Percentiles rank a stretch among this genome's conserved stretches.
phyloP scores from a whole-genome alignment of 2,888 invertebrate species.

The Ceraclea dissimilis region DNA sequence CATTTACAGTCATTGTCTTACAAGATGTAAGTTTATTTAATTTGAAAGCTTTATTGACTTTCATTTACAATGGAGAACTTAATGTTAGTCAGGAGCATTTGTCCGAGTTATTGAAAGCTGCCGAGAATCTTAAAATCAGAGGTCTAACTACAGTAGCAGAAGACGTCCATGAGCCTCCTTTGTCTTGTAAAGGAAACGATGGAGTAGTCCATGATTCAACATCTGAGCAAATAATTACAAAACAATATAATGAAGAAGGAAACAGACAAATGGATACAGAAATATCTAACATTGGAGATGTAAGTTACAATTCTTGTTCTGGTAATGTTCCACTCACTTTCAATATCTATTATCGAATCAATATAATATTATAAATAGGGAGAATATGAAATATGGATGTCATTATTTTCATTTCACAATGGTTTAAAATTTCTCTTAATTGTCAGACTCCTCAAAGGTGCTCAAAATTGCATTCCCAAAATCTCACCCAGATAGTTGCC shows the following conservation, averaged over 20 bases:
- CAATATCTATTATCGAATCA: too few relatives aligned
- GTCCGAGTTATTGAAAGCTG: constrained; percentile 58
- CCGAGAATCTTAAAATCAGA: constrained; percentile 60
- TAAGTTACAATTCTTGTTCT: too few relatives aligned
- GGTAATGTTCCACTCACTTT: too few relatives aligned
- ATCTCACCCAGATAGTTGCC: too few relatives aligned
- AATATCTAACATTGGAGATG: not conserved
- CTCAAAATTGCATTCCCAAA: too few relatives aligned
- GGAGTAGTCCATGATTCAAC: too few relatives aligned
- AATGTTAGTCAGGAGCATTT: constrained; percentile 64
- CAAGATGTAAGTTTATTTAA: constrained; percentile 63
- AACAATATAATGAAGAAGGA: not conserved
- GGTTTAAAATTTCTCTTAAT: too few relatives aligned
- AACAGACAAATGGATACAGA: not conserved
- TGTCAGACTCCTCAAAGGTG: too few relatives aligned
- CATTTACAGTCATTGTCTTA: constrained; percentile 66
- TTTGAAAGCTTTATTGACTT: constrained; percentile 56
- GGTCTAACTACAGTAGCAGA: constrained; percentile 56
- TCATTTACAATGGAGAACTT: constrained; percentile 69
- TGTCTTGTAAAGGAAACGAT: too few relatives aligned
- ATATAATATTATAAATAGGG: too few relatives aligned
- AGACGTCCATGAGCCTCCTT: constrained; percentile 28
- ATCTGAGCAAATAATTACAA: not conserved
- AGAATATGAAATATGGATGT: too few relatives aligned
- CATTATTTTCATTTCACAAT: too few relatives aligned